Conservation (phyloP, 2,888 invertebrate species). For the Conus canariensis region DNA sequence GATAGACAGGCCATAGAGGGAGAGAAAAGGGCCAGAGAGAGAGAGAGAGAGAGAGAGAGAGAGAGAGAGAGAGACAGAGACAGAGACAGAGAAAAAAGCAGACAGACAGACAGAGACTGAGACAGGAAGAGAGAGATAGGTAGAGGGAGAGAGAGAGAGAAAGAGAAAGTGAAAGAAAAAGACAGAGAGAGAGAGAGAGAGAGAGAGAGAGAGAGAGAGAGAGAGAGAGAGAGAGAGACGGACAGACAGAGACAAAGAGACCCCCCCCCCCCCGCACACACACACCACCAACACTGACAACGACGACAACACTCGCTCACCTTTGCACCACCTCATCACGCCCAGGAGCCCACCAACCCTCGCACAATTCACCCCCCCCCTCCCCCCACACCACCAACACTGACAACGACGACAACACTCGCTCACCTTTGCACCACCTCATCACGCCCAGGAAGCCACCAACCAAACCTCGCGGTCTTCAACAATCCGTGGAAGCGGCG, state of each 20-base stretch:
- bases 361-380: too few relatives aligned
- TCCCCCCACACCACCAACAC: too few relatives aligned
- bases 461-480: too few relatives aligned
- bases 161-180: background rate
- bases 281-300: too few relatives aligned
- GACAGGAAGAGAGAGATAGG: background rate
- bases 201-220: background rate
- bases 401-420: too few relatives aligned
- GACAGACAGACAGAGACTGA: background rate
- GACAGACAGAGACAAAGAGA: background rate
- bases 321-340: too few relatives aligned
- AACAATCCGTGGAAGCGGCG: too few relatives aligned
- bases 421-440: too few relatives aligned
- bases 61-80: background rate
- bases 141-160: background rate
- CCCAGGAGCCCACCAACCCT: too few relatives aligned
- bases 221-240: background rate
- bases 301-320: too few relatives aligned
- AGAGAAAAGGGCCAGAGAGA: background rate
- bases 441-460: too few relatives aligned
- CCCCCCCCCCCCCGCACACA: too few relatives aligned
- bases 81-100: background rate
- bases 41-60: slow-evolving; percentile 32
- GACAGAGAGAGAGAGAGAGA: background rate
- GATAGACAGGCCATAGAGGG: background rate